Conservation (phyloP, 2,888 invertebrate genomes). For the Hirtodrosophila trivittata region DNA sequence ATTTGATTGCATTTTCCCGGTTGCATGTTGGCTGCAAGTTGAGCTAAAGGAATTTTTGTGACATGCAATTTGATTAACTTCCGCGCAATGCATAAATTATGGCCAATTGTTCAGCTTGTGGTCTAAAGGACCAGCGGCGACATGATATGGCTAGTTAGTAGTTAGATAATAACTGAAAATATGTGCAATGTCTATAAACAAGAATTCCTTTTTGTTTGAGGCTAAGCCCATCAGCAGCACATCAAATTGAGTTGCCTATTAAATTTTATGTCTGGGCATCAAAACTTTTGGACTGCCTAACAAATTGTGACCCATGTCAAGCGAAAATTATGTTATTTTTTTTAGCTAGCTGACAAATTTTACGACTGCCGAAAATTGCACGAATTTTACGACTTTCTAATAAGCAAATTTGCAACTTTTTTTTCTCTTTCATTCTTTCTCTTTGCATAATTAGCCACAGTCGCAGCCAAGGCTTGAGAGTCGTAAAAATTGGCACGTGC, state of each 20-base stretch:
- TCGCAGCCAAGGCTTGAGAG: conserved; percentile 23
- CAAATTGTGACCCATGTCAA: conserved; percentile 38
- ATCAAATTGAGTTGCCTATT: conserved; percentile 42
- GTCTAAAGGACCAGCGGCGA: neutral
- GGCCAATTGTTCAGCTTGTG: conserved; percentile 47
- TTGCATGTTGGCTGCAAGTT: conserved; percentile 32
- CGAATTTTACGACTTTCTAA: conserved; percentile 69
- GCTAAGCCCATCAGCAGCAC: conserved; percentile 5
- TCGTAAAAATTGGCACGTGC: conserved; percentile 67
- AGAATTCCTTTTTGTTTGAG: neutral
- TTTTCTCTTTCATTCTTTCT: conserved; percentile 19
- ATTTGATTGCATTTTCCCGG: conserved; percentile 71
- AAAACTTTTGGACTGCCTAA: conserved; percentile 35
- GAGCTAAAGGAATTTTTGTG: conserved; percentile 60
- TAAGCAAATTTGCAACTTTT: conserved; percentile 68
- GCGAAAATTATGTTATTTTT: conserved; percentile 54
- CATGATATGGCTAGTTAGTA: neutral
- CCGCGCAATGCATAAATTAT: conserved; percentile 66
- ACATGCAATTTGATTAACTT: conserved; percentile 72
- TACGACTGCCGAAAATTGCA: conserved; percentile 51
- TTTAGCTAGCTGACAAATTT: conserved; percentile 25
- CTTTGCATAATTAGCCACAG: conserved; percentile 66
- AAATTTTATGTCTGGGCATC: conserved; percentile 44
- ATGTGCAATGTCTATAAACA: no score
- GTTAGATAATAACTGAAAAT: no score